These are phyloP conservation scores for Sabellastarte sp. DNA, from an alignment of 2,888 invertebrate genomes.

Conservation along the genomic window DNA sequence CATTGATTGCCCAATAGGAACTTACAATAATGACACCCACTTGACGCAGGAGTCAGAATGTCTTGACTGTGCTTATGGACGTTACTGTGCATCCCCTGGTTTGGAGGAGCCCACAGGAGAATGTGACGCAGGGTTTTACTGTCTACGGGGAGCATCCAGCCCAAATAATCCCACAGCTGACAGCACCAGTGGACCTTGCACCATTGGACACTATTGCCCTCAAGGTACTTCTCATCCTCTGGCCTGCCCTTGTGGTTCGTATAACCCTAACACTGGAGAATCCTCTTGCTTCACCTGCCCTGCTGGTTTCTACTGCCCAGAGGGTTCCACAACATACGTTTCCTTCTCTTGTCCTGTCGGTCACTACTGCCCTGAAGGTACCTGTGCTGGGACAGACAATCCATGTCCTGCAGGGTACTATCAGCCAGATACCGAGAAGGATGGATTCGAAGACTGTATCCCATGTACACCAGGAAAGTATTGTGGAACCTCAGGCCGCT, in stretches of 20 bases:
- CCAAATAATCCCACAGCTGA: conserved; percentile 24
- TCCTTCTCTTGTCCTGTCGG: conserved; percentile 40
- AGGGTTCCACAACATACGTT: conserved; percentile 32
- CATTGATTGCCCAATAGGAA: conserved; percentile 42
- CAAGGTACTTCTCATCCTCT: conserved; percentile 48
- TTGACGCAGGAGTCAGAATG: conserved; percentile 43
- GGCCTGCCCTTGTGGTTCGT: conserved; percentile 51
- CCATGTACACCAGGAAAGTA: conserved; percentile 50
- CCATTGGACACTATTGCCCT: conserved; percentile 51
- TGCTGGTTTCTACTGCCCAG: conserved; percentile 46
- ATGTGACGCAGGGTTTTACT: conserved; percentile 53
- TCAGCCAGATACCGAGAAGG: conserved; percentile 37
- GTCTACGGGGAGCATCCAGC: conserved; percentile 38
- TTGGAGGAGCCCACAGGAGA: conserved; percentile 42
- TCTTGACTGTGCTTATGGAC: conserved; percentile 41
- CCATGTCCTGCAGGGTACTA: conserved; percentile 48
- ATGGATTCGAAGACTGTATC: conserved; percentile 35
- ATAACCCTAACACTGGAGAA: conserved; percentile 33
- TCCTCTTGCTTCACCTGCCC: conserved; percentile 28
- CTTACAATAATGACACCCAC: conserved; percentile 46
- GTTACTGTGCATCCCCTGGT: conserved; percentile 42
- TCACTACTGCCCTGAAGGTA: conserved; percentile 45
- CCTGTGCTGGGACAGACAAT: conserved; percentile 35
- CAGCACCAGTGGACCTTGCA: conserved; percentile 46
- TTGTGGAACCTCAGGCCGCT: conserved; percentile 41